Evolutionary conservation across 2,888 invertebrate species (phyloP).

Genomic region (Orthosia incerta): DNA sequence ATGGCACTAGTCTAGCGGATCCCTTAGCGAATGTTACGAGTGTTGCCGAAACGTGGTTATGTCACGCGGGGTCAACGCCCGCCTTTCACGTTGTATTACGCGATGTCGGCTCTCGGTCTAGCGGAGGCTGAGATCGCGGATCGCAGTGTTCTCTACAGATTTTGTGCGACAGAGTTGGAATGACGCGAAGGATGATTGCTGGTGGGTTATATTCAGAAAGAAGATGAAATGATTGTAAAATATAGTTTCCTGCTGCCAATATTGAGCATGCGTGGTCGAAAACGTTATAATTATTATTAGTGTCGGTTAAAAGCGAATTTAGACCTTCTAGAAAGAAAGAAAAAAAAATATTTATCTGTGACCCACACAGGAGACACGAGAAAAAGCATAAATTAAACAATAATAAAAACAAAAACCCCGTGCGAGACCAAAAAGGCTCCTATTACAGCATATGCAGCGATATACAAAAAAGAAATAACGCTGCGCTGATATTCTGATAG

Average conservation of each 20-base stretch:
- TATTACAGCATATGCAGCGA: no score
- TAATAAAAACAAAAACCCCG: no score
- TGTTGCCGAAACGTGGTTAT: conserved; percentile 77
- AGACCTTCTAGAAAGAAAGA: no score
- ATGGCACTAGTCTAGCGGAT: conserved; percentile 58
- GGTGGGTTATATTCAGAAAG: not conserved
- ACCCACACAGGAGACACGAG: no score
- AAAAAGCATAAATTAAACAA: no score
- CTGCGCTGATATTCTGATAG: no score
- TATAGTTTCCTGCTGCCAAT: not conserved
- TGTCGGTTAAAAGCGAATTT: no score
- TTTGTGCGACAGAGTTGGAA: conserved; percentile 18
- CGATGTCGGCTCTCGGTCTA: conserved; percentile 51
- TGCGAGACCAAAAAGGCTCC: no score
- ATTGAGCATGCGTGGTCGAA: not conserved
- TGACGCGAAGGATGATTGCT: not conserved
- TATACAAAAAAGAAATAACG: no score
- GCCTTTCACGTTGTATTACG: conserved; percentile 73
- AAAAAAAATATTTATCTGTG: no score
- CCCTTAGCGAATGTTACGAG: conserved; percentile 65
- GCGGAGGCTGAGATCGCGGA: conserved; percentile 26
- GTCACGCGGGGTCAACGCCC: conserved; percentile 79
- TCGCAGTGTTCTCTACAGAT: conserved; percentile 9
- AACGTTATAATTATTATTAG: not conserved
- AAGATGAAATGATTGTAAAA: not conserved